Conservation (phyloP, 2,113 vertebrate species). For the Phylloscopus trochiloides region DNA sequence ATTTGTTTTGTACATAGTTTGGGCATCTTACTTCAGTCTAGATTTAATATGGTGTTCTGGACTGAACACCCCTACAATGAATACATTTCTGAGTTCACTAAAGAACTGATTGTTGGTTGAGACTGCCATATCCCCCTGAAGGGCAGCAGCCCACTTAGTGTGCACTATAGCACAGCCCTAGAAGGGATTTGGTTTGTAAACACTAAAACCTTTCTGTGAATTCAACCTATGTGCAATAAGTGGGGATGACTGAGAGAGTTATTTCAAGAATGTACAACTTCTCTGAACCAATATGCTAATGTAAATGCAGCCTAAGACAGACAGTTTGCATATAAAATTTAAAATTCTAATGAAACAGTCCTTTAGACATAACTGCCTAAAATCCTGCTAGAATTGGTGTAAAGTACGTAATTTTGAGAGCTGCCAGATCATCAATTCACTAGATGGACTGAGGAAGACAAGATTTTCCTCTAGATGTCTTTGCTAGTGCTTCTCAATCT, state of each 20-base stretch:
- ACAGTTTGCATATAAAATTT: conserved; percentile 9
- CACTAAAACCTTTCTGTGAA: not conserved
- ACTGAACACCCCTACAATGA: not conserved
- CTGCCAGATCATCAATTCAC: conserved; percentile 8
- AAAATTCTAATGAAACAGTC: not conserved
- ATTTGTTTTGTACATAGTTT: not conserved
- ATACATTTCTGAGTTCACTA: not conserved
- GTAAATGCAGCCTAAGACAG: conserved; percentile 3
- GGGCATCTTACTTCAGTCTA: not conserved
- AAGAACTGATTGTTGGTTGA: not conserved
- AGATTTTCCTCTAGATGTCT: conserved; percentile 8
- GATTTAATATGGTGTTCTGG: not conserved
- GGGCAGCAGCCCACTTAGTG: not conserved
- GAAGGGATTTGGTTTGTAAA: not conserved
- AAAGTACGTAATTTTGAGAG: not conserved
- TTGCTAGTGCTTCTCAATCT: not conserved
- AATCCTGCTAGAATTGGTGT: not conserved
- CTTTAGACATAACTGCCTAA: conserved; percentile 26
- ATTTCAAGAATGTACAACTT: conserved; percentile 20
- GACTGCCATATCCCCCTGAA: not conserved
- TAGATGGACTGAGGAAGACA: not conserved
- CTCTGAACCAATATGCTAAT: conserved; percentile 23
- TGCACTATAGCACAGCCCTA: not conserved
- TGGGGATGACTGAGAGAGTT: not conserved
- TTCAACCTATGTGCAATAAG: not conserved